These are phyloP conservation scores for Apamea crenata DNA, from an alignment of 2,888 invertebrate species.

Conservation along the genomic window DNA sequence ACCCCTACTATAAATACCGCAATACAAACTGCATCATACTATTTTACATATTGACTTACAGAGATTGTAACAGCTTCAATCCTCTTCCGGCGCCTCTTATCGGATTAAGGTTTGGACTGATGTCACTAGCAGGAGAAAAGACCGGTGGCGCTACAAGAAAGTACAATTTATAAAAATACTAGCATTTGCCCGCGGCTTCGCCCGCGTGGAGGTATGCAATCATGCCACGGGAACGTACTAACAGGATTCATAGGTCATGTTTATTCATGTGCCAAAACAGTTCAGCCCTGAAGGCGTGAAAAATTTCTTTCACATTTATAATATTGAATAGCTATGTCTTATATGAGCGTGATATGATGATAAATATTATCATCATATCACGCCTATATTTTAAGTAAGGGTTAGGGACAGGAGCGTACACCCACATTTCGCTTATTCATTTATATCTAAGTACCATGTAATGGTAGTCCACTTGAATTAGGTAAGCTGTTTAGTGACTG, in stretches of 20 bases:
- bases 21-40: background rate
- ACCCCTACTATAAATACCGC: background rate
- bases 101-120: constrained; percentile 70
- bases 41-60: constrained; percentile 76
- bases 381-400: background rate
- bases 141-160: constrained; percentile 65
- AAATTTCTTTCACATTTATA: background rate
- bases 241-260: background rate
- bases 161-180: background rate
- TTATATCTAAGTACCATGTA: background rate
- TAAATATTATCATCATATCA: background rate
- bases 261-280: background rate
- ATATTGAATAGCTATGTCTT: background rate
- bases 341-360: no score
- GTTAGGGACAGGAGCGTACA: background rate
- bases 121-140: constrained; percentile 81
- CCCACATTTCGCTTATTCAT: background rate
- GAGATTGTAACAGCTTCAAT: constrained; percentile 78
- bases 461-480: no score
- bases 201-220: background rate
- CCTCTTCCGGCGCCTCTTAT: constrained; percentile 80
- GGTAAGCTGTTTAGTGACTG: background rate
- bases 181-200: background rate
- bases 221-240: background rate
- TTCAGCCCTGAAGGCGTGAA: background rate